Conservation (phyloP, 2,797 vertebrate genomes). For the Coregonus suidteri region DNA sequence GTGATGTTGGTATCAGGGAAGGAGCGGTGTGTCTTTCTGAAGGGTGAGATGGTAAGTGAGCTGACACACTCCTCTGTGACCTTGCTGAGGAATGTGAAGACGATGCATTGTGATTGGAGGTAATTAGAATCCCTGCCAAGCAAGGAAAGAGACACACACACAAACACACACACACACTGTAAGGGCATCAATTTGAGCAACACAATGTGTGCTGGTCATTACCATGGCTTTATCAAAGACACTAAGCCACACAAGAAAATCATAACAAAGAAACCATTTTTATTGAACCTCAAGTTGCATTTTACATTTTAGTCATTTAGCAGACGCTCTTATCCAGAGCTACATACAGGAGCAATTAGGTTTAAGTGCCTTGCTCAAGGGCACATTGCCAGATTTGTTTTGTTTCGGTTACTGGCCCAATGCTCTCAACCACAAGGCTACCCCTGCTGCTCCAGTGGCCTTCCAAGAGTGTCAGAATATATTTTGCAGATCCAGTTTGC, state of each 20-base stretch:
- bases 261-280: background rate
- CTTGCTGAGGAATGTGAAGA: conserved; percentile 41
- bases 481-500: background rate
- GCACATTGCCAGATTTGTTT: too few relatives aligned
- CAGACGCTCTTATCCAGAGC: too few relatives aligned
- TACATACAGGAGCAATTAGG: too few relatives aligned
- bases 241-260: background rate
- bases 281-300: background rate
- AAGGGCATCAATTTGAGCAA: background rate
- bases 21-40: conserved; percentile 11
- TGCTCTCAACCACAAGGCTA: too few relatives aligned
- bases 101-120: conserved; percentile 20
- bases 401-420: too few relatives aligned
- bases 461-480: background rate
- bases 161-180: background rate
- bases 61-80: conserved; percentile 34
- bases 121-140: conserved; percentile 22
- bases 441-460: background rate
- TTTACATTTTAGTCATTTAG: too few relatives aligned
- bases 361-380: too few relatives aligned
- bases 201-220: background rate
- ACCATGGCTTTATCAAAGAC: background rate
- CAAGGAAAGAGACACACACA: conserved; percentile 15
- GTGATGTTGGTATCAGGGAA: conserved; percentile 30
- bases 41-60: conserved; percentile 2